Evolutionary conservation across 1,140 invertebrate genomes (phyloP).

Genomic region (Anadara kagoshimensis): DNA sequence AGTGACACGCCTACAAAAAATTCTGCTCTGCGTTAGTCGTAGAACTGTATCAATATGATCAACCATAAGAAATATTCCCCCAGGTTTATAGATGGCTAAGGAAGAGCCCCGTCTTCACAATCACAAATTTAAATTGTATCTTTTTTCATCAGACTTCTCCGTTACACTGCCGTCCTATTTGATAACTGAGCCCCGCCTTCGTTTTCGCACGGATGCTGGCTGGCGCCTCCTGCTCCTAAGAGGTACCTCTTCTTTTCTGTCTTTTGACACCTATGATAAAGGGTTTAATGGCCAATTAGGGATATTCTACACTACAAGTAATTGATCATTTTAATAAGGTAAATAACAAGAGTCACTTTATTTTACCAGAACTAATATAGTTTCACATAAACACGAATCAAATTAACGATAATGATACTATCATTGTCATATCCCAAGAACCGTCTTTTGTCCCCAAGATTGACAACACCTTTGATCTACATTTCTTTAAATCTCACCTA

Average conservation of each 20-base stretch:
- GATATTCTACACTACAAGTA: conserved; percentile 39
- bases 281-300: conserved; percentile 27
- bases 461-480: conserved; percentile 30
- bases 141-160: too few species aligned
- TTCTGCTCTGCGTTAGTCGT: too few species aligned
- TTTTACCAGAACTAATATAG: conserved; percentile 42
- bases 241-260: conserved; percentile 27
- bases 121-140: too few species aligned
- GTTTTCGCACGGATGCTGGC: conserved; percentile 18
- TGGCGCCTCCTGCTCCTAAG: conserved; percentile 38
- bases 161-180: not conserved
- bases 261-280: conserved; percentile 31
- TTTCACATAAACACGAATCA: conserved; percentile 40
- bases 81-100: too few species aligned
- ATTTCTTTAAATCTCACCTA: conserved; percentile 33
- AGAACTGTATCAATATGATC: too few species aligned
- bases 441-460: conserved; percentile 20
- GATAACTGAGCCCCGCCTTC: conserved; percentile 19
- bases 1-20: too few species aligned
- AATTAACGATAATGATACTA: conserved; percentile 34
- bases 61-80: too few species aligned
- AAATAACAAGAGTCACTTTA: conserved; percentile 41
- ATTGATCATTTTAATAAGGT: conserved; percentile 44
- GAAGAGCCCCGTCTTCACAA: too few species aligned
- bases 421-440: conserved; percentile 31